These are phyloP conservation scores for Phoebastria nigripes DNA, from an alignment of 2,797 vertebrate species.

Conservation along the genomic window DNA sequence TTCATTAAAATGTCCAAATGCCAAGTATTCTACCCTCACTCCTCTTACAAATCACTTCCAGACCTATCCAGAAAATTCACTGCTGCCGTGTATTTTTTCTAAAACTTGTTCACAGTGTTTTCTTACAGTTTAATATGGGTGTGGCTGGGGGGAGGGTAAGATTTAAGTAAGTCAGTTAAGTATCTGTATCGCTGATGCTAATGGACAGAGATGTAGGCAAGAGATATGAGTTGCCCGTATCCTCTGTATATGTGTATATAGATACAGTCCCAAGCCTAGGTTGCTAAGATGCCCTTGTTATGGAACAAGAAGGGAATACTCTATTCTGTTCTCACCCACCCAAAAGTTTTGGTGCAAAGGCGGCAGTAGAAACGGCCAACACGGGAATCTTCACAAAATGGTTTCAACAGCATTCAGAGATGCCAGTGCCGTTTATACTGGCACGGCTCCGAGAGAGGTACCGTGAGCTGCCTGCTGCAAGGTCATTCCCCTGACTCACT, in stretches of 20 bases:
- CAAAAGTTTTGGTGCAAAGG: neutral
- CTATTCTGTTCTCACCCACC: neutral
- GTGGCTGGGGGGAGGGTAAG: neutral
- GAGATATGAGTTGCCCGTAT: fast-evolving
- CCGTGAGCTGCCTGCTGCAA: slow-evolving; percentile 21
- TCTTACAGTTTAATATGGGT: neutral
- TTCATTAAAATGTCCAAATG: neutral
- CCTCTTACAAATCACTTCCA: neutral
- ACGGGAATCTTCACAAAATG: slow-evolving; percentile 38
- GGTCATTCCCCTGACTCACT: slow-evolving; percentile 59
- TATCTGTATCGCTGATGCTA: neutral
- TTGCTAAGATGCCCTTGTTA: neutral
- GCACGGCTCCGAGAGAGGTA: slow-evolving; percentile 19
- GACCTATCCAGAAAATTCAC: neutral
- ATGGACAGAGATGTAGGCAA: neutral
- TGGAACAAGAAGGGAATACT: neutral
- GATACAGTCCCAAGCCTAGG: neutral
- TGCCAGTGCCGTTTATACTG: neutral
- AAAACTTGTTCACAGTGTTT: neutral
- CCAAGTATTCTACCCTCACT: slow-evolving; percentile 1
- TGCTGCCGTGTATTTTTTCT: neutral
- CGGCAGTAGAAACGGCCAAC: neutral
- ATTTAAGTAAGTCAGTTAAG: neutral
- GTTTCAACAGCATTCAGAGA: slow-evolving; percentile 3
- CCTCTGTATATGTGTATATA: neutral